These are phyloP conservation scores for Trinorchestia longiramus DNA, from an alignment of 1,140 invertebrate genomes.

Conservation along the genomic window DNA sequence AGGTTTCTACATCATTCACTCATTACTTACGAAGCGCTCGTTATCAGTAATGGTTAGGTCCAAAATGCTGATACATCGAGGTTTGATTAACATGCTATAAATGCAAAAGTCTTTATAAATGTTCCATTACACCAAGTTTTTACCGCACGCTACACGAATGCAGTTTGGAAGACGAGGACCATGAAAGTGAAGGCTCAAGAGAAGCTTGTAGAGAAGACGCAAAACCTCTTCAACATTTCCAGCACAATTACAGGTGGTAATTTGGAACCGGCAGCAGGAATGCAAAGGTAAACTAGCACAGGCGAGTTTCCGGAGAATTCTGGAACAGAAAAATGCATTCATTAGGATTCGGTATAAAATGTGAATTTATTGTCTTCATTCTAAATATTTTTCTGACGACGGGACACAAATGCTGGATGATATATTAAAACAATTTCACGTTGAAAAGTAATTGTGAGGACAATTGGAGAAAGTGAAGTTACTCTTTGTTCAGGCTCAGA, in stretches of 20 bases:
- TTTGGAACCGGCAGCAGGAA: not conserved
- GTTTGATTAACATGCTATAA: not conserved
- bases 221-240: not conserved
- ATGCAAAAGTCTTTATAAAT: not conserved
- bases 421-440: too few species aligned
- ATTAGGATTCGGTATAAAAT: not conserved
- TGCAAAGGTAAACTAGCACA: not conserved
- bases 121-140: not conserved
- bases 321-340: not conserved
- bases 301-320: conserved; percentile 29
- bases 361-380: too few species aligned
- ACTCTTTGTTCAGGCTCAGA: too few species aligned
- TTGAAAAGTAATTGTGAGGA: too few species aligned
- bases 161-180: not conserved
- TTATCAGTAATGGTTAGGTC: not conserved
- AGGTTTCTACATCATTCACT: not conserved
- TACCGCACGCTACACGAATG: not conserved
- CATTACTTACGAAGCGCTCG: not conserved
- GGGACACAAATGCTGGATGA: too few species aligned
- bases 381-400: too few species aligned
- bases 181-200: not conserved
- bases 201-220: not conserved
- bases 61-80: not conserved
- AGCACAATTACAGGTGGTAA: not conserved
- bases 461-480: too few species aligned